Base-by-base conservation (phyloP, 1,140 invertebrate species). In the Bombus huntii region DNA sequence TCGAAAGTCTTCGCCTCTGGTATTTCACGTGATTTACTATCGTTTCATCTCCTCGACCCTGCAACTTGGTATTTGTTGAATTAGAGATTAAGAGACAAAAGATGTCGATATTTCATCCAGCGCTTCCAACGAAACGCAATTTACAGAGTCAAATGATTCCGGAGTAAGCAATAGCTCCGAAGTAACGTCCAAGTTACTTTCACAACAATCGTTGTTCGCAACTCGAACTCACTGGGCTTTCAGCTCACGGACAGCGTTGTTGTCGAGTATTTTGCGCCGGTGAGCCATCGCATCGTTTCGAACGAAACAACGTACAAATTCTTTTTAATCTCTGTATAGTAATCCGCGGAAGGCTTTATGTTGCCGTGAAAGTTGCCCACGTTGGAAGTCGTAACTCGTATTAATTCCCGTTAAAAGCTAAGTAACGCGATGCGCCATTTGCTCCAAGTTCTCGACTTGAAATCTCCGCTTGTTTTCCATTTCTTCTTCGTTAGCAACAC, bases 361-460 rank as follows among this genome's bases (percentile, higher is more conserved):
- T n/a, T 34, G 5, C 34, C 9, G 28, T 31, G 25, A 34, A 90
- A 89, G 75, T 82, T 76, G 76, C 57, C 39, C 9, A 59, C 73
- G 77, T 59, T 70, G 71, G 34, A 39, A 47, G 83, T 72, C 65
- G 85, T 90, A 91, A 88, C 87, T 90, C 82, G 79, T 90, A 87
- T 91, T 91, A 91, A 91, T 91, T 88, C 81, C 83, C 76, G 83
- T 85, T 91, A 90, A 91, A 82, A 88, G 88, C 85, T 80, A 91
- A 88, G 90, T 91, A 88, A 91, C 87, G 79, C 65, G 87, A 87
- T 85, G 88, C 87, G 72, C 65, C 84, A 79, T 90, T 85, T 89
- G 79, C 73, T 42, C 59, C 2, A n/a, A n/a, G 34, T 6, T 47
- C 65, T 77, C 28, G 5, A 22, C 47, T 18, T 8, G 47, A 22